These are phyloP conservation scores for Ornithoptera priamus DNA, from an alignment of 2,888 invertebrate species.

Conservation along the genomic window DNA sequence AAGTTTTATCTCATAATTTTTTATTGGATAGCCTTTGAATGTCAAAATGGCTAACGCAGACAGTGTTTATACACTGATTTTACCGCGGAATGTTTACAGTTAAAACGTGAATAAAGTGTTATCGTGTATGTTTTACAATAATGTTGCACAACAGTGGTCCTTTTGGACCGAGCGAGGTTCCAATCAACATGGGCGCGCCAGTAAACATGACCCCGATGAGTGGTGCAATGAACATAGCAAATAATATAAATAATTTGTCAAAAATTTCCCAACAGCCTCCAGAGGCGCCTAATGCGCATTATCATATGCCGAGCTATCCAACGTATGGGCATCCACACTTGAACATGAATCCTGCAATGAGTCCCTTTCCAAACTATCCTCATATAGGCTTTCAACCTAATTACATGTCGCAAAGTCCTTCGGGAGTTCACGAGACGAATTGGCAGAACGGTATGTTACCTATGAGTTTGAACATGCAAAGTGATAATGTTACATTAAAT, in stretches of 20 bases:
- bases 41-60: conserved; percentile 64
- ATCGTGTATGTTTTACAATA: conserved; percentile 34
- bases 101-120: conserved; percentile 32
- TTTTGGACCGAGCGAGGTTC: conserved; percentile 60
- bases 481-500: conserved; percentile 32
- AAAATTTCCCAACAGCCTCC: conserved; percentile 53
- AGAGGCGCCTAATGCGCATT: conserved; percentile 45
- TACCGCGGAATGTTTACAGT: conserved; percentile 31
- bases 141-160: conserved; percentile 70
- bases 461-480: conserved; percentile 54
- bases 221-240: conserved; percentile 49
- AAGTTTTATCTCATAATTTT: conserved; percentile 22
- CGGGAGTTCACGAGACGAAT: conserved; percentile 39
- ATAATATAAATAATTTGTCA: conserved; percentile 56
- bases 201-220: conserved; percentile 53
- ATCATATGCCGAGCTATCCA: conserved; percentile 50
- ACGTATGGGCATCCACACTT: conserved; percentile 47
- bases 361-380: conserved; percentile 51
- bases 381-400: conserved; percentile 45
- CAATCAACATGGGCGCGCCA: conserved; percentile 56
- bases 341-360: conserved; percentile 48
- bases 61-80: conserved; percentile 52
- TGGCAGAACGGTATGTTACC: conserved; percentile 55
- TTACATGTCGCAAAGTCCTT: conserved; percentile 43
- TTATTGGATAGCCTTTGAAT: conserved; percentile 36